phyloP scores from a whole-genome alignment of 2,797 vertebrate species.

The Alcedo quadribrachys region DNA sequence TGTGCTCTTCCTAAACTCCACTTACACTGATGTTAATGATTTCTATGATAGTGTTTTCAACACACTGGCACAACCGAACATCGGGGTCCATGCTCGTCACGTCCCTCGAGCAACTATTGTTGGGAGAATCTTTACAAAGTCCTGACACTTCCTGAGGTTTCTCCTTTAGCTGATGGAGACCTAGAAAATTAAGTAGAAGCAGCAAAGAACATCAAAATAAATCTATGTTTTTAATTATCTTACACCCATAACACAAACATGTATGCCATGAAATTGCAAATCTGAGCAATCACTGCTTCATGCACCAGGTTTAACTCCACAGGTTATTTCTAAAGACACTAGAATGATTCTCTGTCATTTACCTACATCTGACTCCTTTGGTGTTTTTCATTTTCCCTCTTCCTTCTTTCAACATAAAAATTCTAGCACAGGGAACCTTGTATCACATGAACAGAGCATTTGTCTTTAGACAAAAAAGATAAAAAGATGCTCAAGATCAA shows the following conservation, averaged over 20 bases:
- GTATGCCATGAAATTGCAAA: neutral
- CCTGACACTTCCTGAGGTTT: constrained; percentile 82
- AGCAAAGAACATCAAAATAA: neutral
- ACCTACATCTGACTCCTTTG: neutral
- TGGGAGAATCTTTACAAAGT: constrained; percentile 77
- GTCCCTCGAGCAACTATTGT: constrained; percentile 81
- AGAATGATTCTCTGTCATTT: neutral
- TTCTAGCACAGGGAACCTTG: neutral
- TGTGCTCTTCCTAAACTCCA: constrained; percentile 78
- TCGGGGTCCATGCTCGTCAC: constrained; percentile 87
- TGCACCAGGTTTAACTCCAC: neutral
- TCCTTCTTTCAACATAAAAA: neutral
- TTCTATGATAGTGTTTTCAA: constrained; percentile 94
- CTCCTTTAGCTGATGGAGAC: constrained; percentile 92
- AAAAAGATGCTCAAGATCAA: neutral
- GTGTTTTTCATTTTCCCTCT: neutral
- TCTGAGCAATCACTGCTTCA: neutral
- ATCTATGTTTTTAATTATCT: neutral
- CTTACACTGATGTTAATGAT: constrained; percentile 93
- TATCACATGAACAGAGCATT: neutral
- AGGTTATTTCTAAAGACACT: neutral
- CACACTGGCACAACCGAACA: constrained; percentile 92
- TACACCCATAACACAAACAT: neutral
- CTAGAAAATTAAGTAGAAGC: constrained; percentile 63
- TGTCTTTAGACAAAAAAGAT: neutral